Evolutionary conservation across 2,797 vertebrate genomes (phyloP), one percentile per base, ranked within the genome.

Genomic region (Myiotriccus ornatus): DNA sequence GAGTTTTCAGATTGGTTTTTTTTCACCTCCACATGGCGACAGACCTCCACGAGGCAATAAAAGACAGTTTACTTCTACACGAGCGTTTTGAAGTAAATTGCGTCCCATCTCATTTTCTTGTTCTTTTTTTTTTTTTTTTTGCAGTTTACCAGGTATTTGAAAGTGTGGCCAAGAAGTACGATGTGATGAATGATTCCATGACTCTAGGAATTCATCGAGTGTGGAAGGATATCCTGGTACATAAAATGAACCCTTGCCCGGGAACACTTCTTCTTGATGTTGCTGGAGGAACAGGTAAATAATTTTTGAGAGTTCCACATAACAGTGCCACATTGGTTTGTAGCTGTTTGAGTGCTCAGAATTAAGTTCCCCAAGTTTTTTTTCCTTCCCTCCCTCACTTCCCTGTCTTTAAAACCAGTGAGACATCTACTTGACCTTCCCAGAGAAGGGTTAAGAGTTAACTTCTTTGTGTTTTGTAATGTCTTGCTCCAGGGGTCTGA

Each of bases 101-200:
- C 22, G 6, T 74, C 47, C 75, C 18, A 21, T 81, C 41, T 92
- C 9, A 19, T 68, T 76, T 4, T 52, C 4, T 0, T 27, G 18
- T 68, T 30, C 28, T 63, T 62, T 25, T 16, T 37, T 27, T 8
- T 35, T 27, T 64, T 43, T 41, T 27, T 19, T 85, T 83, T 84
- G 70, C 96, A 99, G 99, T 99, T 68, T 98, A 99, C 75, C 98
- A 98, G 63, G 98, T 99, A 25, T 99, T 99, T 98, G 98, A 99
- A 97, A 99, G 95, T 11, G 99, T 99, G 91, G 99, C 99, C 9
- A 97, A 98, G 97, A 99, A 99, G 63, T 99, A 99, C 2, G 99
- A 99, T 34, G 32, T 99, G 9, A 99, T 99, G 99, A 99, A 99
- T 20, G 99, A 99, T n/a, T 98, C 99, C 27, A 99, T 99, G 99